phyloP scores from a whole-genome alignment of 2,888 invertebrate genomes.

The Elysia crispata region DNA sequence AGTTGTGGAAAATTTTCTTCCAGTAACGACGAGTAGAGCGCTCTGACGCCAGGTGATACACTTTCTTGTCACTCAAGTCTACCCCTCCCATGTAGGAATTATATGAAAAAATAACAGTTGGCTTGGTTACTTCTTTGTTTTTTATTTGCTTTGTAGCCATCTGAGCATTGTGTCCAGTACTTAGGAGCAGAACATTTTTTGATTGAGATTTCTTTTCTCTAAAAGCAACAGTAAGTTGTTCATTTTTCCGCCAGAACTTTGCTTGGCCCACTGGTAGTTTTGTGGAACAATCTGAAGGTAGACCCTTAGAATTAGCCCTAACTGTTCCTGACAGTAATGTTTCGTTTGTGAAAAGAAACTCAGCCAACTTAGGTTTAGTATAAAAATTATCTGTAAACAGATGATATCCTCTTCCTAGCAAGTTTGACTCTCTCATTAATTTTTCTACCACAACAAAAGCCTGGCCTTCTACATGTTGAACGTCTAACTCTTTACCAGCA shows the following conservation, averaged over 20 bases:
- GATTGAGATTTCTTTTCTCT: conserved; percentile 18
- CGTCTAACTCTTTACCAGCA: conserved; percentile 33
- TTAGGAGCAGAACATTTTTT: conserved; percentile 16
- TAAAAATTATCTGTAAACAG: conserved; percentile 46
- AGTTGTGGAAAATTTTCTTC: conserved; percentile 21
- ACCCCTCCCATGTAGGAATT: conserved; percentile 36
- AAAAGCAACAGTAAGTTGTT: conserved; percentile 12
- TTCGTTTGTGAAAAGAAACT: neutral
- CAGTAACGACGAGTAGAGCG: conserved; percentile 22
- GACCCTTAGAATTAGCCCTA: conserved; percentile 32
- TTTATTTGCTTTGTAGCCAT: neutral
- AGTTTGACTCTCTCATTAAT: neutral
- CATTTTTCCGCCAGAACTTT: neutral
- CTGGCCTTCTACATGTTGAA: neutral
- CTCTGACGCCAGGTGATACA: conserved; percentile 19
- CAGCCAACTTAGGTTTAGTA: conserved; percentile 27
- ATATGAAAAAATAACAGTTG: conserved; percentile 28
- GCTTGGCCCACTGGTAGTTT: neutral
- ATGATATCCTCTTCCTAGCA: conserved; percentile 35
- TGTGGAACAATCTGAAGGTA: neutral
- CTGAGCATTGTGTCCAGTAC: conserved; percentile 5
- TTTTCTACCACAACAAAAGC: neutral
- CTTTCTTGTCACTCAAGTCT: conserved; percentile 33
- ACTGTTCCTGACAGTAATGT: conserved; percentile 42
- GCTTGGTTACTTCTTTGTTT: conserved; percentile 2